Evolutionary conservation across 2,888 invertebrate species (phyloP).

Genomic region (Dendrolimus houi): DNA sequence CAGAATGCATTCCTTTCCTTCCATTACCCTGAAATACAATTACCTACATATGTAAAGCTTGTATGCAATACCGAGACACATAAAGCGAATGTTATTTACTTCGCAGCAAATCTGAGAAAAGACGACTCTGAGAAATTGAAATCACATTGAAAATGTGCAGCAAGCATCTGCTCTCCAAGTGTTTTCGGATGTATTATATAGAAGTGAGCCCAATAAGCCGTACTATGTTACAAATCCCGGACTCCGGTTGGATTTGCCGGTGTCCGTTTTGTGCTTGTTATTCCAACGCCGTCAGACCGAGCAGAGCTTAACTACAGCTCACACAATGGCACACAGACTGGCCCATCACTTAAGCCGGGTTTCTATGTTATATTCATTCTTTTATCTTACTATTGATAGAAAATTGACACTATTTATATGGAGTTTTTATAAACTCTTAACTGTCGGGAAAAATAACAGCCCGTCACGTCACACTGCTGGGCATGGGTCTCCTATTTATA

Average conservation of each 20-base stretch:
- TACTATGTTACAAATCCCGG: slow-evolving; percentile 66
- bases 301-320: slow-evolving; percentile 34
- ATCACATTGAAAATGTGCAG: slow-evolving; percentile 47
- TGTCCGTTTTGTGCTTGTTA: slow-evolving; percentile 64
- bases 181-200: slow-evolving; percentile 53
- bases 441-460: neutral
- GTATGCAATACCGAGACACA: no score
- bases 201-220: slow-evolving; percentile 52
- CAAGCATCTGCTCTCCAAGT: slow-evolving; percentile 42
- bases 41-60: no score
- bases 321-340: slow-evolving; percentile 18
- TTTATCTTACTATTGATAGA: no score
- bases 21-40: no score
- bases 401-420: no score
- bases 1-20: no score
- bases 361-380: no score
- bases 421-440: no score
- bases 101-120: slow-evolving; percentile 18
- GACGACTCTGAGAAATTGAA: slow-evolving; percentile 36
- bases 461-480: neutral
- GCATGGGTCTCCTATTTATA: neutral
- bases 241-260: slow-evolving; percentile 58
- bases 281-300: slow-evolving; percentile 41
- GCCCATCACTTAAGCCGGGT: slow-evolving; percentile 5
- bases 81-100: slow-evolving; percentile 11